Evolutionary conservation across 2,113 vertebrate genomes (phyloP).

Genomic region (Bos indicus): DNA sequence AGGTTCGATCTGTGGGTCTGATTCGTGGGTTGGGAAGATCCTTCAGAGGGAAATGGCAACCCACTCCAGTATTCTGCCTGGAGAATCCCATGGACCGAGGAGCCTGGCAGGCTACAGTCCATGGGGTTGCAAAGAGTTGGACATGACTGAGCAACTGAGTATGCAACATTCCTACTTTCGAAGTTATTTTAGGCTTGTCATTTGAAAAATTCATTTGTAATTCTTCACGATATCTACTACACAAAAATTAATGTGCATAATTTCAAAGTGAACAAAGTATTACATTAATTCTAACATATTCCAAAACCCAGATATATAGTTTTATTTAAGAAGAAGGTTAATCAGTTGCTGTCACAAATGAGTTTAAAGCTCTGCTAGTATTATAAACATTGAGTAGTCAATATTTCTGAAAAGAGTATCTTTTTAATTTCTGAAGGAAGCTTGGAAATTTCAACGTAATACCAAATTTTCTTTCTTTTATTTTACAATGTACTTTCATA

Average conservation of each 20-base stretch:
- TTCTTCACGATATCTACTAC: background rate
- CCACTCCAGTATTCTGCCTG: background rate
- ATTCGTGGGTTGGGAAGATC: background rate
- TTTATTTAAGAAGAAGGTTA: background rate
- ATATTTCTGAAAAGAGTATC: background rate
- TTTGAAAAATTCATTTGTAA: constrained; percentile 24
- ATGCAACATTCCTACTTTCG: background rate
- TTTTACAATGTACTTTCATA: background rate
- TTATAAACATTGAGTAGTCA: constrained; percentile 3
- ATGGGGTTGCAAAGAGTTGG: background rate
- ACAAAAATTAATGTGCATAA: background rate
- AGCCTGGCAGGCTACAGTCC: background rate
- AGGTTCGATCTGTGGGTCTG: background rate
- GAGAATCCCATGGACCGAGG: background rate
- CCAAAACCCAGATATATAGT: background rate
- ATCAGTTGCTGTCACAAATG: background rate
- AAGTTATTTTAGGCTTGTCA: background rate
- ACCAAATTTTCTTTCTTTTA: constrained; percentile 18
- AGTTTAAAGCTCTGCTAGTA: background rate
- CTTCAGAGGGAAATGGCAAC: background rate
- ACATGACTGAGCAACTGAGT: background rate
- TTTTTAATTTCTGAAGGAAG: constrained; percentile 38
- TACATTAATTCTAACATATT: background rate
- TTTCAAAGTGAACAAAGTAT: background rate
- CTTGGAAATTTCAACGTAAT: background rate